phyloP scores from a whole-genome alignment of 2,888 invertebrate genomes.

The Lochmaea crataegi region DNA sequence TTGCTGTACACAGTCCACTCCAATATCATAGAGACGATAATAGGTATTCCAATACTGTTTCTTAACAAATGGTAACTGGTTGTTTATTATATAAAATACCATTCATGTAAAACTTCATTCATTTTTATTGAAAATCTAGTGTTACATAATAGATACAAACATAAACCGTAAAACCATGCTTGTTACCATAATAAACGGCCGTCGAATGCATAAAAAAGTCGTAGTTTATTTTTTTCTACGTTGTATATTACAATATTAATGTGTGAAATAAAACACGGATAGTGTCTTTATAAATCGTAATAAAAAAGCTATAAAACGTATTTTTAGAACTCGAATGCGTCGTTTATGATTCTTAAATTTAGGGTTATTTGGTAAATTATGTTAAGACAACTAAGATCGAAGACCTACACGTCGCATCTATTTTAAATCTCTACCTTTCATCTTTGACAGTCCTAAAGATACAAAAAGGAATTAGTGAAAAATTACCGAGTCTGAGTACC shows the following conservation, averaged over 20 bases:
- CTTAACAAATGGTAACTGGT: not conserved
- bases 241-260: conserved; percentile 12
- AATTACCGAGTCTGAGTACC: not conserved
- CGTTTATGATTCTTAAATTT: conserved; percentile 6
- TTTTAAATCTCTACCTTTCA: not conserved
- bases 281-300: conserved; percentile 13
- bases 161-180: not conserved
- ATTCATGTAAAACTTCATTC: too few species aligned
- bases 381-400: conserved; percentile 2
- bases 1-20: too few species aligned
- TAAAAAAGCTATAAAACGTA: conserved; percentile 16
- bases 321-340: conserved; percentile 2
- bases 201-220: not conserved
- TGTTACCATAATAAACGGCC: not conserved
- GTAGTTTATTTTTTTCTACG: conserved; percentile 1
- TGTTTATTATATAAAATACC: not conserved
- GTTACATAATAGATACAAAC: conserved; percentile 1
- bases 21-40: too few species aligned
- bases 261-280: conserved; percentile 4
- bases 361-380: conserved; percentile 7
- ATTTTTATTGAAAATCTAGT: not conserved
- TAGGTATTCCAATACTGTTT: not conserved
- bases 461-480: not conserved
- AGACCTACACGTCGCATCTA: conserved; percentile 5
- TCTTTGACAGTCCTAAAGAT: not conserved